Evolutionary conservation across 2,113 vertebrate genomes (phyloP), one percentile per base, ranked within the genome.

Genomic region (Calonectris borealis): DNA sequence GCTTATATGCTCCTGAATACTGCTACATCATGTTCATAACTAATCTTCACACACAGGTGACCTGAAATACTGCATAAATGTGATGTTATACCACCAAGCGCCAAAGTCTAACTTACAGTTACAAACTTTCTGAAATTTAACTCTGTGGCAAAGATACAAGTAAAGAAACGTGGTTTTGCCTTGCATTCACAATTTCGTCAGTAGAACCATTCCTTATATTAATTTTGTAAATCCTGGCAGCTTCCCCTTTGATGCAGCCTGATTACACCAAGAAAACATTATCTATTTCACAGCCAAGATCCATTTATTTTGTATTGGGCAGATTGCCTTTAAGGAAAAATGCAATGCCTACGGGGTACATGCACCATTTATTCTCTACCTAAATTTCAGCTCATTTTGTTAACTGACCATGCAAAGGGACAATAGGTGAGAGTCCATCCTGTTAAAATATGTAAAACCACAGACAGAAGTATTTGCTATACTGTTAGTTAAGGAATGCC

Each of bases 311-410:
- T 3, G 12, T 15, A 48, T 44, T 57, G 17, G 34, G 51, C 73
- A 89, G 61, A 21, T 64, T 51, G 65, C 27, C 29, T 93, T 83
- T 27, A 93, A 73, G 73, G 72, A 81, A 78, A 9, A 29, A 91
- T 42, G 52, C 29, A 70, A 27, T 32, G 40, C 51, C 77, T 73
- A 58, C 21, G 36, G 49, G 40, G 24, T 61, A 65, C 34, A 44
- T 38, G 13, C 16, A 48, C 62, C 83, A 44, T 36, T 81, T 76
- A 88, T 72, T 52, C 36, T 70, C 40, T 44, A 58, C 20, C 77
- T 88, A 48, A 91, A 91, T 83, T 94, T 91, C 86, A 86, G 83
- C 36, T 82, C 51, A 49, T 87, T 93, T 86, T 78, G 25, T 65
- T 72, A 94, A 79, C 48, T 31, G 58, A 86, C 75, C 76, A 61